These are phyloP conservation scores for Scalopus aquaticus DNA, from an alignment of 2,113 vertebrate genomes.

Conservation along the genomic window DNA sequence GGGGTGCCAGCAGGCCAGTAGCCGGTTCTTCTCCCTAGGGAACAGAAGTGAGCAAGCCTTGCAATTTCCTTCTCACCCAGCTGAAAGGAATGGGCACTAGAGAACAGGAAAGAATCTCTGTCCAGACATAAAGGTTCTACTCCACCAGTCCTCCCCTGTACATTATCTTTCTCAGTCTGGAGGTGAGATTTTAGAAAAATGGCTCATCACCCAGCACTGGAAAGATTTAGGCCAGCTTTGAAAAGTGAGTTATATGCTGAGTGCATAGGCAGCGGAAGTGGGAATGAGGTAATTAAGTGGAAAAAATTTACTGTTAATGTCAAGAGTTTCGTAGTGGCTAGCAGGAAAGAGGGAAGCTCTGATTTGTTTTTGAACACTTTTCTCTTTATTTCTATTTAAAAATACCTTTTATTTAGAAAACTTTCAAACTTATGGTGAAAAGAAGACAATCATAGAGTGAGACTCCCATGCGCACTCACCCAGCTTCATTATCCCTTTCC, in stretches of 20 bases:
- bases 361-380: not conserved
- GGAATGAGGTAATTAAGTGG: not conserved
- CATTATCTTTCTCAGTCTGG: not conserved
- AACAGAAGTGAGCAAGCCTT: not conserved
- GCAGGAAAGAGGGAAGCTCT: not conserved
- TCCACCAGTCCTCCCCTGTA: not conserved
- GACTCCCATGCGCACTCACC: not conserved
- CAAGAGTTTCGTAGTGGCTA: not conserved
- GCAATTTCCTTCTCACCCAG: not conserved
- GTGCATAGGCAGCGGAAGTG: not conserved
- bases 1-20: not conserved
- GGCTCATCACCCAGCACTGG: not conserved
- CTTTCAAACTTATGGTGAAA: not conserved
- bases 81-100: not conserved
- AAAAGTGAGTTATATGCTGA: not conserved
- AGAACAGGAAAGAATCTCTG: not conserved
- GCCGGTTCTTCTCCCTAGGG: not conserved
- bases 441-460: not conserved
- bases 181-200: not conserved
- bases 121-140: not conserved
- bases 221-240: not conserved
- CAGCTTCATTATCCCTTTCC: not conserved
- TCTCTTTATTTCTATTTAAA: not conserved
- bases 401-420: conserved; percentile 3
- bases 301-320: not conserved